Conservation (phyloP, 2,888 invertebrate species). For the Tetrapedia diversipes region DNA sequence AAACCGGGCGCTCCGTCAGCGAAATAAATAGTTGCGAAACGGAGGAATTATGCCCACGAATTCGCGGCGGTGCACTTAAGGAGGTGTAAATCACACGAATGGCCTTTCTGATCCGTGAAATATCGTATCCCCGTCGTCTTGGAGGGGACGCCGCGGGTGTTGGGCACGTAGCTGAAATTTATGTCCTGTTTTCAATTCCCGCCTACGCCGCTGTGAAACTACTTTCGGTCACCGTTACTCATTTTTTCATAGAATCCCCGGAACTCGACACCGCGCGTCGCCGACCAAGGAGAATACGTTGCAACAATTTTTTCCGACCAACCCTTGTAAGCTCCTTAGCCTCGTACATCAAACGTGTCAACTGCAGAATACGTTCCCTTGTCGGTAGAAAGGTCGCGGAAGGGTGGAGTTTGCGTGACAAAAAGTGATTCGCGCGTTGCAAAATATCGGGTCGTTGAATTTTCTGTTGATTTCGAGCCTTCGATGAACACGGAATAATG, state of each 20-base stretch:
- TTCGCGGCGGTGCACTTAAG: slow-evolving; percentile 56
- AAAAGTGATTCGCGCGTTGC: neutral
- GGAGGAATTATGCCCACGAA: slow-evolving; percentile 46
- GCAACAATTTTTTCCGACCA: slow-evolving; percentile 7
- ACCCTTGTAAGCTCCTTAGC: neutral
- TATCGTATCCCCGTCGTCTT: slow-evolving; percentile 56
- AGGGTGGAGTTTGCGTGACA: neutral
- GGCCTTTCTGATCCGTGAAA: slow-evolving; percentile 56
- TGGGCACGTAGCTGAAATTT: slow-evolving; percentile 59
- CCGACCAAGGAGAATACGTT: neutral
- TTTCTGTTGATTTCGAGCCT: neutral
- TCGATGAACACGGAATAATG: no score
- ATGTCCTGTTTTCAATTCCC: slow-evolving; percentile 58
- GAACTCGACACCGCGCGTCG: slow-evolving; percentile 1
- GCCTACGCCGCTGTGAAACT: slow-evolving; percentile 41
- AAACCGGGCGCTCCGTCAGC: neutral
- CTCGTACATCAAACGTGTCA: slow-evolving; percentile 30
- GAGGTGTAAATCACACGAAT: slow-evolving; percentile 54
- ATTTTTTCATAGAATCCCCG: slow-evolving; percentile 27
- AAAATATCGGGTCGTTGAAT: neutral
- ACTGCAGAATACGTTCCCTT: slow-evolving; percentile 18
- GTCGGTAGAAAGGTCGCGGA: neutral
- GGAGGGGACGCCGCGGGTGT: slow-evolving; percentile 30
- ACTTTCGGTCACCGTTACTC: slow-evolving; percentile 40
- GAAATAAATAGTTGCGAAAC: slow-evolving; percentile 14